These are phyloP conservation scores for Dasypus novemcinctus DNA, from an alignment of 2,113 vertebrate genomes.

Conservation along the genomic window DNA sequence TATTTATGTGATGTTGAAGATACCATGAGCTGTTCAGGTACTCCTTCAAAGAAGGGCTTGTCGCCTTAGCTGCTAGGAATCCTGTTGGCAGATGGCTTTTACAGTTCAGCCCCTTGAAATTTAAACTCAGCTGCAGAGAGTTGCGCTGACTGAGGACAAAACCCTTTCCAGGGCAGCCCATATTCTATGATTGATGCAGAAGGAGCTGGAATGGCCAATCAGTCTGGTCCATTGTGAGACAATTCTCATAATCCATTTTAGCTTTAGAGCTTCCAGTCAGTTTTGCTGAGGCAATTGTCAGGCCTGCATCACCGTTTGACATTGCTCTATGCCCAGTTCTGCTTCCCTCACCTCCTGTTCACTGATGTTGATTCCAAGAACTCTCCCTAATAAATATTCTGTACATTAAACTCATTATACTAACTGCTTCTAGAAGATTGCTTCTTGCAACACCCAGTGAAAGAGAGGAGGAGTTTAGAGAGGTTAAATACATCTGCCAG, in stretches of 20 bases:
- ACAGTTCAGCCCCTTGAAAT: not conserved
- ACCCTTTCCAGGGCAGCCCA: not conserved
- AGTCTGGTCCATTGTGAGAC: not conserved
- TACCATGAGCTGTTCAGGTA: not conserved
- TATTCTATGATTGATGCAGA: not conserved
- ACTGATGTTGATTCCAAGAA: not conserved
- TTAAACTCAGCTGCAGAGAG: not conserved
- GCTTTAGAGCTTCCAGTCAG: not conserved
- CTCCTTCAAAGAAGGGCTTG: not conserved
- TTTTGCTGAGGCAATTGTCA: not conserved
- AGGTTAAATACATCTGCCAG: not conserved
- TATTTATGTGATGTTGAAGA: not conserved
- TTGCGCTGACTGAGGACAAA: not conserved
- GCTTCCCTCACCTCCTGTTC: not conserved
- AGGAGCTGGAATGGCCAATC: too few relatives aligned
- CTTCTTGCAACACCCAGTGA: not conserved
- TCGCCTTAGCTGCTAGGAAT: too few relatives aligned
- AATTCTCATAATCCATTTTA: accelerated
- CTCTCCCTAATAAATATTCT: not conserved
- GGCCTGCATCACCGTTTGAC: not conserved
- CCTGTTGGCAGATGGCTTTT: not conserved
- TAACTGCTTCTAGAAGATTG: not conserved
- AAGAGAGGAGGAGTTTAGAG: not conserved
- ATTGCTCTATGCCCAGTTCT: not conserved
- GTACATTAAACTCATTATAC: not conserved